A percentile compares a stretch with the other conserved stretches of the same genome.
These are phyloP conservation scores for Caenorhabditis sp. DNA, from an alignment of 2,888 invertebrate genomes.

Conservation along the genomic window DNA sequence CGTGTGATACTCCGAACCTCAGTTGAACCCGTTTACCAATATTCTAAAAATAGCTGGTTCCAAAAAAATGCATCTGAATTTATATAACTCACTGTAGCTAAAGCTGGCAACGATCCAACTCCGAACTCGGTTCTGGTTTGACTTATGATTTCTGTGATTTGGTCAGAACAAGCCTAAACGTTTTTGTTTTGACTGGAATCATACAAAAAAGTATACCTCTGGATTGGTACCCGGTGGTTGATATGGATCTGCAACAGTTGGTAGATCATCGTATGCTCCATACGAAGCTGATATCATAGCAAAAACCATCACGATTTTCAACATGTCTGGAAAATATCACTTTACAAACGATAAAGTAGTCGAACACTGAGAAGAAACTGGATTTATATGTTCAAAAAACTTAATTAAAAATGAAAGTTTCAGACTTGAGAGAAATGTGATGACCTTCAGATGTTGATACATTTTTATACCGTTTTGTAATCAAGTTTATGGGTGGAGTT, in stretches of 20 bases:
- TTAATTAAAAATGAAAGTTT: not conserved
- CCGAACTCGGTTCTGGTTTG: conserved; percentile 26
- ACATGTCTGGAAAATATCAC: not conserved
- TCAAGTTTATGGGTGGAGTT: not conserved
- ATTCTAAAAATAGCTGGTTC: conserved; percentile 5
- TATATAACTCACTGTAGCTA: conserved; percentile 8
- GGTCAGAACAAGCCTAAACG: conserved; percentile 29
- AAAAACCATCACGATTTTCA: conserved; percentile 26
- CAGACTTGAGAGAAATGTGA: not conserved
- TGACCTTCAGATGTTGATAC: not conserved
- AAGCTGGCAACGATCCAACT: conserved; percentile 25
- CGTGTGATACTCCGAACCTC: conserved; percentile 31
- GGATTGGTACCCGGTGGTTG: conserved; percentile 33
- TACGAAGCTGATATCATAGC: conserved; percentile 15
- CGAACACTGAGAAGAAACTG: not conserved
- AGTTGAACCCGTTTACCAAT: conserved; percentile 30
- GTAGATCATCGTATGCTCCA: conserved; percentile 37
- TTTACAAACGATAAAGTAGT: not conserved
- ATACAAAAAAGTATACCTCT: conserved; percentile 8
- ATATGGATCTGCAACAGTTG: conserved; percentile 34
- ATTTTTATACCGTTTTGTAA: not conserved
- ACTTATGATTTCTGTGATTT: conserved; percentile 21
- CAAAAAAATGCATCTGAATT: not conserved
- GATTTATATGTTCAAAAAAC: not conserved
- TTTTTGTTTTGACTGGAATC: too few relatives aligned